These are phyloP conservation scores for Centropus bengalensis DNA, from an alignment of 2,113 vertebrate species.

Conservation along the genomic window DNA sequence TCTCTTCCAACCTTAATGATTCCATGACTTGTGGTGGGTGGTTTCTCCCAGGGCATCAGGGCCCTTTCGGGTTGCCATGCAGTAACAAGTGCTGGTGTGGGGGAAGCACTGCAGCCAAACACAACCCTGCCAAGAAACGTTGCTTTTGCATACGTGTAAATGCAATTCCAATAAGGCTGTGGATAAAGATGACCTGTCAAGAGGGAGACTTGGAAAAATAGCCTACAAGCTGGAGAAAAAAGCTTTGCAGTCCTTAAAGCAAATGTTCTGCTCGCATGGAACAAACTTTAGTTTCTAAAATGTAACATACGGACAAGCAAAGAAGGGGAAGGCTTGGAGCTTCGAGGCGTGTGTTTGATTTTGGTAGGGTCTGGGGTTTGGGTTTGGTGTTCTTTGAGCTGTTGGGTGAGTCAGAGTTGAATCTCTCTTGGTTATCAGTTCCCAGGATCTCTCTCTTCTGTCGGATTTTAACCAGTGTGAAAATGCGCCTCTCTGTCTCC, in stretches of 20 bases:
- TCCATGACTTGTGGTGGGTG: no score
- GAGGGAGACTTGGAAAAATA: not conserved
- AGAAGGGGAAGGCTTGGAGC: not conserved
- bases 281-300: not conserved
- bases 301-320: not conserved
- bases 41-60: not conserved
- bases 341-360: not conserved
- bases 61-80: no score
- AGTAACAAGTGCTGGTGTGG: fast-evolving
- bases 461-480: not conserved
- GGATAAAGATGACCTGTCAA: not conserved
- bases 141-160: fast-evolving
- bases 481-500: not conserved
- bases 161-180: not conserved
- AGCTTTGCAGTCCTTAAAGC: not conserved
- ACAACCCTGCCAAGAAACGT: not conserved
- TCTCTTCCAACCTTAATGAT: no score
- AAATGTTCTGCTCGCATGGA: fast-evolving
- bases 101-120: not conserved
- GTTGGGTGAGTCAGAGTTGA: not conserved
- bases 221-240: not conserved
- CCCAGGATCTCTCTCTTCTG: not conserved
- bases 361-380: not conserved
- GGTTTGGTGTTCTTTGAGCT: not conserved
- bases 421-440: not conserved